phyloP scores from a whole-genome alignment of 2,113 vertebrate species.

The Aptenodytes patagonicus region DNA sequence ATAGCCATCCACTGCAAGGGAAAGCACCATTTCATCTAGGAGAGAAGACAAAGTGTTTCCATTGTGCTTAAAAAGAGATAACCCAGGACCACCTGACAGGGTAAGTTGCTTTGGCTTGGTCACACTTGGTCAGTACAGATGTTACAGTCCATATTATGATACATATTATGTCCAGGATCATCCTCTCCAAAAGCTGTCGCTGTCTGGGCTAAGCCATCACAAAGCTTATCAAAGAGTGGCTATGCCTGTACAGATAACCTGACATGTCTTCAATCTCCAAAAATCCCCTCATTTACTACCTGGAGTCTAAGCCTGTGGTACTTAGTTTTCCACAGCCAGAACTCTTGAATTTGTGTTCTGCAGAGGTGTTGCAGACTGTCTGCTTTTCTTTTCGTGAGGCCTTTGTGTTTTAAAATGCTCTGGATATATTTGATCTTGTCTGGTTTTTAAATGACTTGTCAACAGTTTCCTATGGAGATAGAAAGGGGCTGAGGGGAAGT shows the following conservation, averaged over 20 bases:
- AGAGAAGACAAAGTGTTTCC: not conserved
- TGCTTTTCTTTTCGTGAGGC: not conserved
- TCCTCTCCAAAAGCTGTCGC: not conserved
- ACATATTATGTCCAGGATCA: not conserved
- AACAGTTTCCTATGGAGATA: not conserved
- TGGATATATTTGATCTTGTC: not conserved
- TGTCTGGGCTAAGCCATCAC: not conserved
- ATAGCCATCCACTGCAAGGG: not conserved
- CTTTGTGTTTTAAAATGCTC: not conserved
- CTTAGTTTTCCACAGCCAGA: not conserved
- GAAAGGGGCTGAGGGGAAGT: not conserved
- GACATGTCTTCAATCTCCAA: not conserved
- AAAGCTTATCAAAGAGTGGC: not conserved
- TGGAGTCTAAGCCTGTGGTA: not conserved
- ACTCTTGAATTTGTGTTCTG: not conserved
- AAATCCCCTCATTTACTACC: not conserved
- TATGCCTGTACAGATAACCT: not conserved
- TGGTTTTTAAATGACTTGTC: not conserved
- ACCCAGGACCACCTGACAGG: not conserved
- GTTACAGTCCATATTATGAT: not conserved
- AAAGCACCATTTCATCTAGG: not conserved
- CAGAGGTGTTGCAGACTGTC: not conserved
- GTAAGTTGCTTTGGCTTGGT: not conserved
- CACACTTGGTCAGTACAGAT: not conserved
- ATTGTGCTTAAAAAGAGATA: not conserved